phyloP scores from a whole-genome alignment of 2,113 vertebrate species.

The Cavia porcellus region DNA sequence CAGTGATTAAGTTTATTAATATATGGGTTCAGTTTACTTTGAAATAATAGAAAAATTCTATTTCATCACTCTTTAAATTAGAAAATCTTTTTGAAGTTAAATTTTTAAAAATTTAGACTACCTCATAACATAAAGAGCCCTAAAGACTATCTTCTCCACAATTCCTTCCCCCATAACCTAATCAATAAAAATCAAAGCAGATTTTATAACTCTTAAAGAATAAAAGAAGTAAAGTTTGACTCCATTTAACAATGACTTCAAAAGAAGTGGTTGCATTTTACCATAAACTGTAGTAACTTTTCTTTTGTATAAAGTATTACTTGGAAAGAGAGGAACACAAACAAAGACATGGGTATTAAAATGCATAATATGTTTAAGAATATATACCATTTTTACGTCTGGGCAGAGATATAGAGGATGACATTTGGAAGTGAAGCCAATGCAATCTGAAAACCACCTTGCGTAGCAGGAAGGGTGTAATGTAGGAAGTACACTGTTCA shows the following conservation, averaged over 20 bases:
- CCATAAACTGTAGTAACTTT: not conserved
- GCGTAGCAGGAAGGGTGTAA: not conserved
- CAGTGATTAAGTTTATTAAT: not conserved
- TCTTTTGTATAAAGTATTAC: not conserved
- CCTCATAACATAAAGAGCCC: not conserved
- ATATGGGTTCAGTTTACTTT: not conserved
- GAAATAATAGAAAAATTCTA: not conserved
- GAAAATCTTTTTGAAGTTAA: slow-evolving; percentile 2
- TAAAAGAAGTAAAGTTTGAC: not conserved
- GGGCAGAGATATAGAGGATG: not conserved
- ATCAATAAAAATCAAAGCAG: not conserved
- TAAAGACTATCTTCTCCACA: not conserved
- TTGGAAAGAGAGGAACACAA: not conserved
- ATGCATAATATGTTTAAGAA: not conserved
- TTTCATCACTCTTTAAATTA: not conserved
- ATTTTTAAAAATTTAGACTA: not conserved
- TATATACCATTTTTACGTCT: not conserved
- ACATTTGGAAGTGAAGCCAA: not conserved
- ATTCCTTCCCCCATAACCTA: not conserved
- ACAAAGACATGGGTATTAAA: not conserved
- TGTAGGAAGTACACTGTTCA: not conserved
- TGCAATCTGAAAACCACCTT: not conserved
- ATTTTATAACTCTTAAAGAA: not conserved
- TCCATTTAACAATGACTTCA: not conserved
- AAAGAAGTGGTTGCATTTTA: not conserved